Base-by-base conservation (phyloP, 2,888 invertebrate species). In the Lasioglossum marginatum region DNA sequence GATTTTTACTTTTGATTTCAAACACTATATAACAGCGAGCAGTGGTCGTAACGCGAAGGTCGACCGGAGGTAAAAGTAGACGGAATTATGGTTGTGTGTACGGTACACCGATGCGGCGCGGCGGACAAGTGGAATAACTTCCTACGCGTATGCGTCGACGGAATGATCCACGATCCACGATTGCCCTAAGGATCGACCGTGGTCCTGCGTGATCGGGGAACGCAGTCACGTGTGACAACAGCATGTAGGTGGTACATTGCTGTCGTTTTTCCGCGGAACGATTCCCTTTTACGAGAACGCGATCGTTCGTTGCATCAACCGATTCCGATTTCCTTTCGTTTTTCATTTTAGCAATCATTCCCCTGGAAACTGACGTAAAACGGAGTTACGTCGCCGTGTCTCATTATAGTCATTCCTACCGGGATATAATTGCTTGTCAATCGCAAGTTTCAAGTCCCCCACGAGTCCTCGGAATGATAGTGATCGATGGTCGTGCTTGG, bases 21-120 rank as follows among this genome's bases (percentile, higher is more conserved):
- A n/a, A 57, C n/a, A 57, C 57, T n/a, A n/a, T n/a, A n/a, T n/a
- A 12, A n/a, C n/a, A n/a, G 57, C 57, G n/a, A 57, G 57, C 57
- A n/a, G 57, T n/a, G 57, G n/a, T 57, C 63, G 63, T 63, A 63
- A 63, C 48, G 77, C 88, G 88, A 88, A 88, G 88, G 88, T 87
- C 81, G 83, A 73, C 73, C 82, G 82, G 87, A 87, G 88, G 89
- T 89, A 89, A 89, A 89, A 89, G 89, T 89, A 88, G 87, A 84
- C 77, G 79, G 86, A 79, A 63, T 68, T 68, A 70, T 75, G 52
- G 74, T 71, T 82, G 77, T 81, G 76, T 66, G 34, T 48, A 37
- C 37, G 23, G 57, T 4, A 57, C n/a, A n/a, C 57, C 66, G 23
- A 1, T 3, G 66, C 34, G 31, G 14, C 34, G 16, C 23, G 23